phyloP scores from a whole-genome alignment of 2,888 invertebrate genomes.

The Noctua fimbriata region DNA sequence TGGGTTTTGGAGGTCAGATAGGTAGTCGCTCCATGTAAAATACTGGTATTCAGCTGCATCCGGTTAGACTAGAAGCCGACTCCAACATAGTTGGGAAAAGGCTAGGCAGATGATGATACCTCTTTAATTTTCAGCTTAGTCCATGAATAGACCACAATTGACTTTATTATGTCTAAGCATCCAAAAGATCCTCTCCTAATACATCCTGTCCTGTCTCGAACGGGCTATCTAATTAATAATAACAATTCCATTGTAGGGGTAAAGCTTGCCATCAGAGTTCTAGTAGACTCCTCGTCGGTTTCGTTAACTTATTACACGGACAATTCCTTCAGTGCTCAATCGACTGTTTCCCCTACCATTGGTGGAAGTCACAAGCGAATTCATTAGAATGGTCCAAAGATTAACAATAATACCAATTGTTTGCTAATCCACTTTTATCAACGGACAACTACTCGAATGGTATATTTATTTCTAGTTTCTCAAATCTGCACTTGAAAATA shows the following conservation, averaged over 20 bases:
- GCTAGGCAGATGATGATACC: too few species aligned
- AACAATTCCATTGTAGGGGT: constrained; percentile 31
- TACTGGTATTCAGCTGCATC: too few species aligned
- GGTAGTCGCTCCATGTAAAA: too few species aligned
- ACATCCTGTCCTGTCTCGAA: constrained; percentile 12
- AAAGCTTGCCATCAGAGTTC: constrained; percentile 40
- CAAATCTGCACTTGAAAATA: not conserved
- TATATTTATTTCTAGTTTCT: not conserved
- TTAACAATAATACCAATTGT: not conserved
- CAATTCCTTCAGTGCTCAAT: constrained; percentile 65
- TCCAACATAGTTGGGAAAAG: too few species aligned
- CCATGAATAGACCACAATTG: not conserved
- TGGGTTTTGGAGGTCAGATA: too few species aligned
- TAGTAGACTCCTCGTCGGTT: constrained; percentile 48
- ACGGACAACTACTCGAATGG: not conserved
- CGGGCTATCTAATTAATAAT: constrained; percentile 36
- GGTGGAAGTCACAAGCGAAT: not conserved
- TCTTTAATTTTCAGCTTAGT: not conserved
- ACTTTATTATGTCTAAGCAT: not conserved
- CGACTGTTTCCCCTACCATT: constrained; percentile 58
- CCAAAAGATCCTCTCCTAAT: not conserved
- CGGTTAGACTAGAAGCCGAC: too few species aligned
- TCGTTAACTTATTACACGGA: constrained; percentile 68
- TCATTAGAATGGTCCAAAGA: not conserved
- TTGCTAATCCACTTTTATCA: not conserved